phyloP scores from a whole-genome alignment of 2,113 vertebrate species.

The Poeciliopsis prolifica region DNA sequence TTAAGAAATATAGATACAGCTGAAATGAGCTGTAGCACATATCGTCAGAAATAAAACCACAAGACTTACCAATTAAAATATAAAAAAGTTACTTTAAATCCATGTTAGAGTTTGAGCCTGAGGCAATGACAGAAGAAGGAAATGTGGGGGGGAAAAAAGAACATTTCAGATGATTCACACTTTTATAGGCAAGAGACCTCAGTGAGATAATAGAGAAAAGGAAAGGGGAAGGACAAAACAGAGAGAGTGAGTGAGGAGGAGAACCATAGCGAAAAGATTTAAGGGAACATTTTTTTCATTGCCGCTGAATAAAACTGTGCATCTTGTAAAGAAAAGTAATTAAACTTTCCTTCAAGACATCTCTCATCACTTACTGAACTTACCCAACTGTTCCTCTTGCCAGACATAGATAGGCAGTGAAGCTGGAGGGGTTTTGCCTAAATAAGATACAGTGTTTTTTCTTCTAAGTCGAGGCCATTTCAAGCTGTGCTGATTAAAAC shows the following conservation, averaged over 20 bases:
- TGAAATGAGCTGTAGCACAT: conserved; percentile 16
- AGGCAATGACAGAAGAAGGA: conserved; percentile 39
- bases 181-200: conserved; percentile 32
- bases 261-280: conserved; percentile 9
- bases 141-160: conserved; percentile 10
- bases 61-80: conserved; percentile 51
- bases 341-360: conserved; percentile 61
- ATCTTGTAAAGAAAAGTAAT: conserved; percentile 70
- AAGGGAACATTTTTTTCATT: conserved; percentile 17
- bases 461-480: conserved; percentile 46
- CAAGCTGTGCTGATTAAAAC: conserved; percentile 52
- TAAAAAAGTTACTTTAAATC: conserved; percentile 51
- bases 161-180: conserved; percentile 43
- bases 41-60: conserved; percentile 35
- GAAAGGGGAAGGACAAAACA: conserved; percentile 15
- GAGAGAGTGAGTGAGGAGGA: conserved; percentile 6
- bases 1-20: conserved; percentile 7
- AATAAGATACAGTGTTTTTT: conserved; percentile 45
- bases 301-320: conserved; percentile 54
- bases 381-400: conserved; percentile 30
- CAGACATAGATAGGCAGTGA: conserved; percentile 40
- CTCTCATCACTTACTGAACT: conserved; percentile 49
- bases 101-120: conserved; percentile 21
- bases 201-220: conserved; percentile 25
- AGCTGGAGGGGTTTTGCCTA: conserved; percentile 39